Base-by-base conservation (phyloP, 92 coral and sea anemone species). In the Zoanthus sociatus region DNA sequence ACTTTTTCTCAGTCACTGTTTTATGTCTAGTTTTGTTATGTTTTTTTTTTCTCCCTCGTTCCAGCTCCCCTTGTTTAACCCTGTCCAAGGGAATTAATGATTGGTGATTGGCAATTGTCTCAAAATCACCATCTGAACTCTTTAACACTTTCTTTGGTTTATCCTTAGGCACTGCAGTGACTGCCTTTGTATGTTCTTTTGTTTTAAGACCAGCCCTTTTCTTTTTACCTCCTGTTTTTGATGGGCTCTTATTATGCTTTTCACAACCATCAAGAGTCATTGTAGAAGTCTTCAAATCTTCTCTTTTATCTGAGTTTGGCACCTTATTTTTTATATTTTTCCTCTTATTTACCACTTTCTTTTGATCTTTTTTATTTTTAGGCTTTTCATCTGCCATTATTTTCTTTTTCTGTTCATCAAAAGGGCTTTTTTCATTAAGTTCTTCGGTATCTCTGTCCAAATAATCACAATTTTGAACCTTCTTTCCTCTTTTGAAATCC, bases 51-150 rank as follows among this genome's bases (percentile, higher is more conserved):
- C 63, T 31, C 21, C 50, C 53, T 51, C 21, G 10, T 50, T 76
- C 21, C 3, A 37, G 9, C 9, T 53, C 13, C 20, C 33, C 11
- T 20, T 76, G 14, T 10, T 26, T 53, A 37, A 16, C 17, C 42
- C 21, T 31, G 12, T 56, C 67, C 9, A 50, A 18, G 9, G 64
- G 11, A 26, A 15, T 50, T 9, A 51, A 44, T 51, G 82, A 21
- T 50, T 76, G 63, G 9, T 76, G 46, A 16, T 21, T 76, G 1
- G 10, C 16, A 30, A 42, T 30, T 50, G 10, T 51, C 50, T 76
- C 82, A 76, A 76, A 76, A 76, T 76, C 82, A 76, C 82, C 51
- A 6, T 76, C 82, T 6, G 66, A 76, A 53, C 63, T 76, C 17
- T 76, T 76, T 13, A 53, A 7, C 6, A 76, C 16, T 18, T 20